Percentiles rank a stretch among this genome's conserved stretches.
These are phyloP conservation scores for Brachylomia viminalis DNA, from an alignment of 2,888 invertebrate genomes.

Conservation along the genomic window DNA sequence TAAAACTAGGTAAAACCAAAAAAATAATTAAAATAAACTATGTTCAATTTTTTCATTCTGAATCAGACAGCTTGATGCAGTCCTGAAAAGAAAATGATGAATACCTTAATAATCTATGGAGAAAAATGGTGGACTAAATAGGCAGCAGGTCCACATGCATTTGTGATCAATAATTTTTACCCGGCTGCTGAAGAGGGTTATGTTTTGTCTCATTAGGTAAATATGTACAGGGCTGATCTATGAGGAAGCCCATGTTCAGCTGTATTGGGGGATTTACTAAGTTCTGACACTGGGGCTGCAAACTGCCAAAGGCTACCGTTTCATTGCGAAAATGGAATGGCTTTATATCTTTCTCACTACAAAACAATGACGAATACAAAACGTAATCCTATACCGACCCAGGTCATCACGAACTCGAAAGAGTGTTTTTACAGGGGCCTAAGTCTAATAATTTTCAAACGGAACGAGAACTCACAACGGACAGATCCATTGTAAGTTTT, in stretches of 20 bases:
- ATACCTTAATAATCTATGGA: not conserved
- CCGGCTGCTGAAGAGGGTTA: not conserved
- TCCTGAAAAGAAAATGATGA: conserved; percentile 76
- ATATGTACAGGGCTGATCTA: too few species aligned
- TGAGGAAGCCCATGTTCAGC: not conserved
- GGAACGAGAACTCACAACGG: too few species aligned
- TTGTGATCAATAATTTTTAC: not conserved
- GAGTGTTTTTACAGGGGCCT: too few species aligned
- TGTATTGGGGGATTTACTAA: not conserved
- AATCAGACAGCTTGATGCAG: conserved; percentile 82
- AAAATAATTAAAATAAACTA: conserved; percentile 64
- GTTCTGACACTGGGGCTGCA: too few species aligned
- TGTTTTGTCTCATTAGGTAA: not conserved
- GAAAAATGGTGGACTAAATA: not conserved
- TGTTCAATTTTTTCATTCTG: conserved; percentile 73
- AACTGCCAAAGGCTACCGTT: not conserved
- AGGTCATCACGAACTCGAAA: too few species aligned
- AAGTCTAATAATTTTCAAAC: too few species aligned
- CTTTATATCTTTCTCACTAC: not conserved
- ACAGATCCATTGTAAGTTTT: too few species aligned
- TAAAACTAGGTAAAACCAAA: conserved; percentile 69
- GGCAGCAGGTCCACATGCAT: not conserved
- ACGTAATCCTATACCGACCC: not conserved
- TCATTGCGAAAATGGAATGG: not conserved
- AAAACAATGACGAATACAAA: not conserved